Conservation (phyloP, 2,888 invertebrate genomes). For the Mesopsocus fuscifrons region DNA sequence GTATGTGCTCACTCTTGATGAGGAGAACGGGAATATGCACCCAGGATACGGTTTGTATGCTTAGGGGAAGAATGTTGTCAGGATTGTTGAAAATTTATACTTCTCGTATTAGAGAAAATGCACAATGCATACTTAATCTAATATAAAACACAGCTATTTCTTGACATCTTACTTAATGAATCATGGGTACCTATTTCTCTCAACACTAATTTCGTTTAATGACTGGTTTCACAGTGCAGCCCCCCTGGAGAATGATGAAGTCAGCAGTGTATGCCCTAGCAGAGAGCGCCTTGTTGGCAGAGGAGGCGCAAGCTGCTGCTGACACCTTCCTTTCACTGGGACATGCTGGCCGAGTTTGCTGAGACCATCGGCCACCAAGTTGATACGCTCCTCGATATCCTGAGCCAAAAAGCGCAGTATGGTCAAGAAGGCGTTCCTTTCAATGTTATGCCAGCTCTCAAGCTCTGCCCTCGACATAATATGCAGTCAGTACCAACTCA, state of each 20-base stretch:
- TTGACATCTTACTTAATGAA: too few species aligned
- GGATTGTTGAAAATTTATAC: too few species aligned
- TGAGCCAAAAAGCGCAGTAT: slow-evolving; percentile 20
- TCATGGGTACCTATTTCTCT: too few species aligned
- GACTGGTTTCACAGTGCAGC: too few species aligned
- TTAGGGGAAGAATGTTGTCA: too few species aligned
- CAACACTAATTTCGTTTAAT: too few species aligned
- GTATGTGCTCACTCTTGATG: too few species aligned
- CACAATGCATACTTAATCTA: too few species aligned
- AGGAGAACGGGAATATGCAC: too few species aligned
- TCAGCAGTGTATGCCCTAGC: not conserved
- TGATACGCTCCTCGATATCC: slow-evolving; percentile 20
- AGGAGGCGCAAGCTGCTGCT: slow-evolving; percentile 23
- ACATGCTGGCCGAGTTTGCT: slow-evolving; percentile 21
- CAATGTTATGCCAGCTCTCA: slow-evolving; percentile 23
- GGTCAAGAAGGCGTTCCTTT: slow-evolving; percentile 20
- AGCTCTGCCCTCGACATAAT: slow-evolving; percentile 25
- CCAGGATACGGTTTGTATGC: too few species aligned
- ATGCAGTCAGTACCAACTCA: slow-evolving; percentile 23
- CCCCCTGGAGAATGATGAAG: not conserved
- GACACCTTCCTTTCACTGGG: slow-evolving; percentile 24
- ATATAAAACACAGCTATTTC: too few species aligned
- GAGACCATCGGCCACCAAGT: slow-evolving; percentile 19
- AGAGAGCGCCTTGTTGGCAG: slow-evolving; percentile 18
- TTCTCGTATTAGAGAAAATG: too few species aligned